phyloP scores from a whole-genome alignment of 2,888 invertebrate species.

The Agonopterix alstromeriana region DNA sequence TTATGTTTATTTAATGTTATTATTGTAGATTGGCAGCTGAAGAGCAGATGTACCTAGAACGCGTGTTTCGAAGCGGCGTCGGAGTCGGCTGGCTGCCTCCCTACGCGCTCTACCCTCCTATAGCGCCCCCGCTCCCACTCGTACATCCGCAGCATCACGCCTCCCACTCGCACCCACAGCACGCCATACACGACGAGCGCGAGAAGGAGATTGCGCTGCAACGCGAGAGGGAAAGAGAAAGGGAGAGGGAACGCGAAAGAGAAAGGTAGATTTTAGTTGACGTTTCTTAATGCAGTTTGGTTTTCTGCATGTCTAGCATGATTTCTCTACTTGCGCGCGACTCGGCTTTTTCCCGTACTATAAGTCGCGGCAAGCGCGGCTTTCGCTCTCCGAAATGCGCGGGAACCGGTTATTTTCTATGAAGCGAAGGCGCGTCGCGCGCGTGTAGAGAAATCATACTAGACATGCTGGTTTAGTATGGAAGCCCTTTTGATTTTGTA shows the following conservation, averaged over 20 bases:
- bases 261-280: not conserved
- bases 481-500: too few species aligned
- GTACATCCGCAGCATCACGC: constrained; percentile 38
- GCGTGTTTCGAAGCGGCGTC: constrained; percentile 78
- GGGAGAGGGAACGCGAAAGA: constrained; percentile 24
- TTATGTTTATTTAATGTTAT: too few species aligned
- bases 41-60: constrained; percentile 93
- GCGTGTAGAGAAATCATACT: too few species aligned
- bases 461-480: too few species aligned
- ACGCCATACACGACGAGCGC: constrained; percentile 61
- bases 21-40: constrained; percentile 75
- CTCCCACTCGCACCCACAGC: constrained; percentile 50
- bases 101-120: constrained; percentile 65
- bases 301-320: too few species aligned
- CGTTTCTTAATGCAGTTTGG: too few species aligned
- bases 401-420: too few species aligned
- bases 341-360: too few species aligned
- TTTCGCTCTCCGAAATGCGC: too few species aligned
- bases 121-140: constrained; percentile 59
- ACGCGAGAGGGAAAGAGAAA: constrained; percentile 67
- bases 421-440: too few species aligned
- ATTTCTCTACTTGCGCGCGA: too few species aligned
- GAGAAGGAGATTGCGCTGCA: constrained; percentile 75
- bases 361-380: too few species aligned
- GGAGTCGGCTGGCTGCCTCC: constrained; percentile 75